A percentile compares a stretch with the other conserved stretches of the same genome.
phyloP scores from a whole-genome alignment of 2,888 invertebrate species.

The Drosophila basisetae region DNA sequence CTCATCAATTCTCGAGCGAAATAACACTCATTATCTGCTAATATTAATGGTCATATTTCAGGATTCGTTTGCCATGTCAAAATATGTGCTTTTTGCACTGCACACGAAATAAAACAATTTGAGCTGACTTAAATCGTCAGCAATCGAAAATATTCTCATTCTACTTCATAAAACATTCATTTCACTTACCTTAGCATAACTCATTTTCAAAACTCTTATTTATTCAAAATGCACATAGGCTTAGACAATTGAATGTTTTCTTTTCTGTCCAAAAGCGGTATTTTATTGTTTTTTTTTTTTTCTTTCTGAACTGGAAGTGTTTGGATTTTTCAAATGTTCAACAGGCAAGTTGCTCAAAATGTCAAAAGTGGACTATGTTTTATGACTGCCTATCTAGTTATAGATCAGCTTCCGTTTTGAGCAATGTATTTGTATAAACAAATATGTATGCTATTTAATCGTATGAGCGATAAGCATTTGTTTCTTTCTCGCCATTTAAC shows the following conservation, averaged over 20 bases:
- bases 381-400: neutral
- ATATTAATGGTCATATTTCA: conserved; percentile 36
- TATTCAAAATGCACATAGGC: neutral
- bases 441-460: conserved; percentile 1
- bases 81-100: neutral
- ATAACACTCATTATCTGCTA: conserved; percentile 36
- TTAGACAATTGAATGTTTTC: neutral
- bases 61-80: conserved; percentile 20
- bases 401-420: neutral
- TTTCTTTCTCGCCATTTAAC: conserved; percentile 50
- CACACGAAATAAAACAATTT: neutral
- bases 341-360: neutral
- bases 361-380: neutral
- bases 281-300: neutral
- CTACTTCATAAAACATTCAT: neutral
- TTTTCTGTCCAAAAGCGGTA: neutral
- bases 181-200: neutral
- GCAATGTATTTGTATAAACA: neutral
- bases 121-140: neutral
- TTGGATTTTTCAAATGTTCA: neutral
- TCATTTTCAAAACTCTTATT: neutral
- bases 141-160: neutral
- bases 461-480: conserved; percentile 35
- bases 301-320: neutral
- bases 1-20: conserved; percentile 62